These are phyloP conservation scores for Petaurus breviceps DNA, from an alignment of 2,113 vertebrate genomes.

Conservation along the genomic window DNA sequence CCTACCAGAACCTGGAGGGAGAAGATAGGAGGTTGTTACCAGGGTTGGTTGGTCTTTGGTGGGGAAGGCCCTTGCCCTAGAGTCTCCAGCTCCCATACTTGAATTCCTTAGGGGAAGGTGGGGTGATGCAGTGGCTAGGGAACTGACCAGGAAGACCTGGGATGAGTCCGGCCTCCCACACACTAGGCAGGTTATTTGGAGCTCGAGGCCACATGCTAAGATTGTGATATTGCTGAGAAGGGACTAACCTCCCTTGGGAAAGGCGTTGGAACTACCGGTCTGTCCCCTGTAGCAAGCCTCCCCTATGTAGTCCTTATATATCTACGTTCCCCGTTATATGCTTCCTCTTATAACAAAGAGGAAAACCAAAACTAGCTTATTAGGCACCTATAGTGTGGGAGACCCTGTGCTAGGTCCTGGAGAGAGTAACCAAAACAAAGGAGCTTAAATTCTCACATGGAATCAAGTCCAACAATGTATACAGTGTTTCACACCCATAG, in stretches of 20 bases:
- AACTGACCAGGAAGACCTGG: not conserved
- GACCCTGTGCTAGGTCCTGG: too few relatives aligned
- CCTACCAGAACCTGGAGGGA: conserved; percentile 73
- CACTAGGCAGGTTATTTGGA: not conserved
- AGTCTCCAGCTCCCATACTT: not conserved
- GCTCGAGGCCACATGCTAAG: not conserved
- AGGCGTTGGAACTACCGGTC: not conserved
- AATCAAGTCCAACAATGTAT: too few relatives aligned
- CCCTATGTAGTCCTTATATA: not conserved
- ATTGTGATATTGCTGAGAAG: not conserved
- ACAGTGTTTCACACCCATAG: too few relatives aligned
- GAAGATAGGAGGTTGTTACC: conserved; percentile 74
- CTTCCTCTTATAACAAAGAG: too few relatives aligned
- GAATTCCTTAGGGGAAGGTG: not conserved
- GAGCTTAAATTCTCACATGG: too few relatives aligned
- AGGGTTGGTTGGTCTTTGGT: conserved; percentile 69
- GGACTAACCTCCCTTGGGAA: not conserved
- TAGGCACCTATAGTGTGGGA: too few relatives aligned
- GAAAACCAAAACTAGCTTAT: too few relatives aligned
- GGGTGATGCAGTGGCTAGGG: not conserved
- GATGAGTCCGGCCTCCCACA: not conserved
- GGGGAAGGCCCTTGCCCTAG: conserved; percentile 26
- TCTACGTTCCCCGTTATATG: not conserved
- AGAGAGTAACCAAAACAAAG: too few relatives aligned
- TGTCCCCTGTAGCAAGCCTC: too few relatives aligned